These are phyloP conservation scores for Latrodectus elegans DNA, from an alignment of 2,888 invertebrate genomes.

Conservation along the genomic window DNA sequence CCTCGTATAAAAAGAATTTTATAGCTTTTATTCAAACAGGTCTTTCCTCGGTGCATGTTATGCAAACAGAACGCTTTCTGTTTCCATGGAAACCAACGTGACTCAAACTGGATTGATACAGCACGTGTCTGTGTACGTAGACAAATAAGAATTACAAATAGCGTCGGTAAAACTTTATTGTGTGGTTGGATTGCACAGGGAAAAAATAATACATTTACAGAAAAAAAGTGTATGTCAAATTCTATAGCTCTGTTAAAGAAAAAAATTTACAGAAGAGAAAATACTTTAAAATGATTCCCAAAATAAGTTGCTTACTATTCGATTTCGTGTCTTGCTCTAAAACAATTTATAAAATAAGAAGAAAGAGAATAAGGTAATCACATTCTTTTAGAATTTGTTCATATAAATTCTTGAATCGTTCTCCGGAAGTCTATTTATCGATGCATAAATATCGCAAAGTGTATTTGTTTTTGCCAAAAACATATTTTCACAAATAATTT, in stretches of 20 bases:
- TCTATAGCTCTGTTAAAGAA: background rate
- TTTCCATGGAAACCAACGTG: conserved; percentile 33
- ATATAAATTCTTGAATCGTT: no score
- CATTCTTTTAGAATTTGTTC: no score
- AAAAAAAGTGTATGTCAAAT: background rate
- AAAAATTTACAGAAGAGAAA: no score
- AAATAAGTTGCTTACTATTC: no score
- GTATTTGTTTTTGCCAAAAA: no score
- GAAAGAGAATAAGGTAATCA: no score
- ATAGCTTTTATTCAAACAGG: background rate
- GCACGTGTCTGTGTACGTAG: conserved; percentile 24
- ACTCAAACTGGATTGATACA: conserved; percentile 53
- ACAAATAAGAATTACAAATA: conserved; percentile 17
- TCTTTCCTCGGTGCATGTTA: conserved; percentile 22
- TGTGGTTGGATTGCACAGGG: background rate
- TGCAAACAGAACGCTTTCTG: conserved; percentile 51
- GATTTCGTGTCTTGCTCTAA: no score
- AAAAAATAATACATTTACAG: background rate
- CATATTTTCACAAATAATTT: no score
- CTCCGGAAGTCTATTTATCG: no score
- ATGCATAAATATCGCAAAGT: no score
- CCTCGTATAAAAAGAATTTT: conserved; percentile 4
- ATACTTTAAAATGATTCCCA: no score
- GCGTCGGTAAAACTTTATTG: background rate
- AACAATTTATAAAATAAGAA: no score